Evolutionary conservation across 2,888 invertebrate species (phyloP).

Genomic region (Boloria euphrosyne): DNA sequence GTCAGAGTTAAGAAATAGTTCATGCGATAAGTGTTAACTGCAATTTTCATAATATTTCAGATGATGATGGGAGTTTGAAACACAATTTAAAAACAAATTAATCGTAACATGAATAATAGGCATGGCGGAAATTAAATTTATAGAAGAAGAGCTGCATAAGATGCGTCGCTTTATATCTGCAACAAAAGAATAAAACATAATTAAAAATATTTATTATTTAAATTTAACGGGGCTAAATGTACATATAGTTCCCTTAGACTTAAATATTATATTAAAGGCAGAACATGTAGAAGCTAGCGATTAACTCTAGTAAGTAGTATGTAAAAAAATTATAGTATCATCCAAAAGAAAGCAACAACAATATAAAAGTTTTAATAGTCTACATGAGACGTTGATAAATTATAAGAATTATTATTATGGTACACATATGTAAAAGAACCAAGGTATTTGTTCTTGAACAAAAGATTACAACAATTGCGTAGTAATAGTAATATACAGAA

Average conservation of each 20-base stretch:
- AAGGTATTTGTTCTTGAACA: background rate
- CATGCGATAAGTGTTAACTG: constrained; percentile 63
- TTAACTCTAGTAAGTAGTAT: no score
- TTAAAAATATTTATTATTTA: background rate
- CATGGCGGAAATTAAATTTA: constrained; percentile 44
- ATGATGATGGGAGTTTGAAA: constrained; percentile 41
- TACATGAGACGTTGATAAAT: no score
- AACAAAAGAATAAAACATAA: constrained; percentile 55
- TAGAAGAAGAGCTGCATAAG: constrained; percentile 50
- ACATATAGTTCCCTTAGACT: no score
- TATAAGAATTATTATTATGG: no score
- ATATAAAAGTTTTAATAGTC: no score
- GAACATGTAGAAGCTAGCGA: no score
- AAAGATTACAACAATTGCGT: background rate
- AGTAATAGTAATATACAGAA: constrained; percentile 9
- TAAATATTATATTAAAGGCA: no score
- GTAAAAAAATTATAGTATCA: no score
- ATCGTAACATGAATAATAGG: constrained; percentile 57
- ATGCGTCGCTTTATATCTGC: constrained; percentile 64
- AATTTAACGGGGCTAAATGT: no score
- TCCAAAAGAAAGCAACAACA: no score
- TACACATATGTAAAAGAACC: background rate
- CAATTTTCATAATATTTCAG: constrained; percentile 54
- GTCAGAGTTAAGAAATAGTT: constrained; percentile 32
- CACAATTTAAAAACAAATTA: constrained; percentile 42